Evolutionary conservation across 1,140 invertebrate species (phyloP).

Genomic region (Conus betulinus): DNA sequence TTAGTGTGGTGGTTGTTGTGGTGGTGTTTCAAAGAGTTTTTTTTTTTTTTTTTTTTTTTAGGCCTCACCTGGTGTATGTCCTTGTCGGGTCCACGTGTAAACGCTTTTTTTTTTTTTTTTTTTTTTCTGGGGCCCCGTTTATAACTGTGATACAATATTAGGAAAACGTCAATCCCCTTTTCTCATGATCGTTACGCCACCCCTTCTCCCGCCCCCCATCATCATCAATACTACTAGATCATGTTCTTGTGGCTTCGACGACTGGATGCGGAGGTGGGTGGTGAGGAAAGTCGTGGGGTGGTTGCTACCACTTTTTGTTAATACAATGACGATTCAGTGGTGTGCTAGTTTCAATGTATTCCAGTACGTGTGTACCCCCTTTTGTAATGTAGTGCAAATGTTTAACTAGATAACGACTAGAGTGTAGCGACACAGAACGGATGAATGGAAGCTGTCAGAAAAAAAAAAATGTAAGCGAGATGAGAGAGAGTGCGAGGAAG

Average conservation of each 20-base stretch:
- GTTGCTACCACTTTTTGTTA: neutral
- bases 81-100: too few relatives aligned
- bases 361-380: neutral
- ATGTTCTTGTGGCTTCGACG: neutral
- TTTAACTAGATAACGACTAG: neutral
- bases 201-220: neutral
- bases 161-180: neutral
- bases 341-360: constrained; percentile 4
- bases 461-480: neutral
- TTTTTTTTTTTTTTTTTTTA: too few relatives aligned
- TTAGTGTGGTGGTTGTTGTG: too few relatives aligned
- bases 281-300: neutral
- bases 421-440: neutral
- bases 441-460: neutral
- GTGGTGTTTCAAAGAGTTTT: too few relatives aligned
- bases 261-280: neutral
- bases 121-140: neutral
- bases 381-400: constrained; percentile 2
- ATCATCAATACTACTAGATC: neutral
- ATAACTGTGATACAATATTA: neutral
- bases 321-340: neutral
- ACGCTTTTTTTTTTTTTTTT: too few relatives aligned
- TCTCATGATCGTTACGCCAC: neutral
- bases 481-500: neutral
- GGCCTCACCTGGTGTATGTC: too few relatives aligned